Conservation (phyloP, 2,113 vertebrate species). For the Grus americana region DNA sequence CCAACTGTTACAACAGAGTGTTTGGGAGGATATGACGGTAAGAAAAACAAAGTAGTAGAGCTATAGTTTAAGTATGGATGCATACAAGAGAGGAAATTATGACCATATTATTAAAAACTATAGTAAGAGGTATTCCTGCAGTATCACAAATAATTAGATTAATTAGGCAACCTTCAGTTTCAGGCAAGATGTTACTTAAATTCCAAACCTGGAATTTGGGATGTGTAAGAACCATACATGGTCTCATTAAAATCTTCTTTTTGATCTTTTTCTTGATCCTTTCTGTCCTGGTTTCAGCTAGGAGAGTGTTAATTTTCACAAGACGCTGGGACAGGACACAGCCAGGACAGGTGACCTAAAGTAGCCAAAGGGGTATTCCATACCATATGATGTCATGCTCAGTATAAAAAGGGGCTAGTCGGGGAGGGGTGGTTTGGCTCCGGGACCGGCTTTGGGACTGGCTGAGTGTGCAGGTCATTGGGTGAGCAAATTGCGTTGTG, state of each 20-base stretch:
- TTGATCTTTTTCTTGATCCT: neutral
- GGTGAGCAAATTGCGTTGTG: no score
- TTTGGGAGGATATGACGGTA: neutral
- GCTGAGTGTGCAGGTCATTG: no score
- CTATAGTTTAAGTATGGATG: neutral
- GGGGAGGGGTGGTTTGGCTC: no score
- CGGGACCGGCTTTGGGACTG: no score
- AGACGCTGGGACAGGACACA: no score
- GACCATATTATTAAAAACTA: neutral
- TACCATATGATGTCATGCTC: no score
- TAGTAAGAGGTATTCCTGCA: neutral
- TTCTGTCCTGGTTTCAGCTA: neutral
- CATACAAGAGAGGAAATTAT: neutral
- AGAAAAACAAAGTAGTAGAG: neutral
- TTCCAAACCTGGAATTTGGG: neutral
- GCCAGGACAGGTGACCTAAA: no score
- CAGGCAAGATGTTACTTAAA: neutral
- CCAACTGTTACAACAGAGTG: neutral
- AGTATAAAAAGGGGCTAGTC: no score
- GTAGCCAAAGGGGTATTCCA: no score
- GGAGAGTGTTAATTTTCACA: no score
- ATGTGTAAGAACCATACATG: neutral
- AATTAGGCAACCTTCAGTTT: neutral
- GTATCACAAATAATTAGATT: neutral
- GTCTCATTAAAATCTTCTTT: neutral